phyloP scores from a whole-genome alignment of 2,888 invertebrate species.

The Rambutsinella grinnellia region DNA sequence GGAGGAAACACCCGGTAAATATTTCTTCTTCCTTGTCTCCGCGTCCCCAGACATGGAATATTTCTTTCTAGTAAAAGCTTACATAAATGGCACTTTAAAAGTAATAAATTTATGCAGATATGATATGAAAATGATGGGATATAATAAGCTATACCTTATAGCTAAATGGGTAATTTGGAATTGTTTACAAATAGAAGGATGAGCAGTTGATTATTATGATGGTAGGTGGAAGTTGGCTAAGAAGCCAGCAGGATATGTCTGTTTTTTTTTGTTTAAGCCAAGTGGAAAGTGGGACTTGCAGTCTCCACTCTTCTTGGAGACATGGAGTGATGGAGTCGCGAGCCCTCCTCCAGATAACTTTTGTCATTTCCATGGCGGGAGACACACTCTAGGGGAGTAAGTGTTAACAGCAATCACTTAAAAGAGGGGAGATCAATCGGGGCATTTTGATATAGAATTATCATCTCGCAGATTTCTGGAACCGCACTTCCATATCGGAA shows the following conservation, averaged over 20 bases:
- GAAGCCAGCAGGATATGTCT: slow-evolving; percentile 40
- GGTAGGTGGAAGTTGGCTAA: slow-evolving; percentile 14
- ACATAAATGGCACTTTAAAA: background rate
- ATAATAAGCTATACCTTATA: background rate
- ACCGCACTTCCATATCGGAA: no score
- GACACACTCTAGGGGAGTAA: no score
- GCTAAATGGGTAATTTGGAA: background rate
- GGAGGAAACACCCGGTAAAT: slow-evolving; percentile 47
- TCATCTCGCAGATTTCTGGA: no score
- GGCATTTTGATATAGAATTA: no score
- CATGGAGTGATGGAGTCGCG: no score
- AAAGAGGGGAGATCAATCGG: no score
- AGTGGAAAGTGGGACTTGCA: background rate
- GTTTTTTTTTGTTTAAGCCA: slow-evolving; percentile 43
- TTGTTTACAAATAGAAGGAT: no score
- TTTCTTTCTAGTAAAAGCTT: background rate
- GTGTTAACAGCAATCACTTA: no score
- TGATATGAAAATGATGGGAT: background rate
- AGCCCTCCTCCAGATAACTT: background rate
- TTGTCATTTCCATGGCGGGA: no score
- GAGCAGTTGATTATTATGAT: background rate
- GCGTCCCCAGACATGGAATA: slow-evolving; percentile 10
- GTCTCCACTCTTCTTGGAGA: no score
- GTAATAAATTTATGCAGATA: background rate
- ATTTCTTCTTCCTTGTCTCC: slow-evolving; percentile 30